Conservation (phyloP, 2,888 invertebrate genomes). For the Drosophila vallismaia region DNA sequence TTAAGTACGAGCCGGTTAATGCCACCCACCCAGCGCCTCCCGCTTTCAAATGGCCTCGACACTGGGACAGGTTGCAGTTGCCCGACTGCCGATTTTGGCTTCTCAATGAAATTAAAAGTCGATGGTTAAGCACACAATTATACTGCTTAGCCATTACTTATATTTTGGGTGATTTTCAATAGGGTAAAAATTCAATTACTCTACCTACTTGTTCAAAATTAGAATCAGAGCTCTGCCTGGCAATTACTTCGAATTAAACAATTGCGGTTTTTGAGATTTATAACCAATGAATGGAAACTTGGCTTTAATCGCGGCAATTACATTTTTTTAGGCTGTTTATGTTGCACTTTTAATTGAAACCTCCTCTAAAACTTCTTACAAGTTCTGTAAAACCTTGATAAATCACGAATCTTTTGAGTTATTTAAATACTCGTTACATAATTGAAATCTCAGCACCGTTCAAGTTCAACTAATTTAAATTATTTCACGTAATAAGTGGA, state of each 20-base stretch:
- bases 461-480: slow-evolving; percentile 32
- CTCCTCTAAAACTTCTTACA: not conserved
- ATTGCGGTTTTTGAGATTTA: not conserved
- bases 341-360: too few species aligned
- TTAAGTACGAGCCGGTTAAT: slow-evolving; percentile 13
- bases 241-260: slow-evolving; percentile 16
- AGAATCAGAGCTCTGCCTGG: not conserved
- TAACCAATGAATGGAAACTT: not conserved
- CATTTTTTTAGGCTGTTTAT: too few species aligned
- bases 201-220: not conserved
- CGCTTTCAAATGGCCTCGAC: slow-evolving; percentile 25
- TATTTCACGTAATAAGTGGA: slow-evolving; percentile 29
- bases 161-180: not conserved
- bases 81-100: slow-evolving; percentile 58
- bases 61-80: slow-evolving; percentile 68
- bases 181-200: slow-evolving; percentile 3
- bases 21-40: slow-evolving; percentile 20
- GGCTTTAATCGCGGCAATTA: not conserved
- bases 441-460: slow-evolving; percentile 10
- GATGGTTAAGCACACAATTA: slow-evolving; percentile 3
- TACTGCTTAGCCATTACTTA: not conserved
- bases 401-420: not conserved
- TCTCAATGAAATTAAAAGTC: slow-evolving; percentile 59
- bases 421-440: slow-evolving; percentile 10
- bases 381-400: not conserved